phyloP scores from a whole-genome alignment of 2,797 vertebrate genomes.

The Halcyon chelicuti region DNA sequence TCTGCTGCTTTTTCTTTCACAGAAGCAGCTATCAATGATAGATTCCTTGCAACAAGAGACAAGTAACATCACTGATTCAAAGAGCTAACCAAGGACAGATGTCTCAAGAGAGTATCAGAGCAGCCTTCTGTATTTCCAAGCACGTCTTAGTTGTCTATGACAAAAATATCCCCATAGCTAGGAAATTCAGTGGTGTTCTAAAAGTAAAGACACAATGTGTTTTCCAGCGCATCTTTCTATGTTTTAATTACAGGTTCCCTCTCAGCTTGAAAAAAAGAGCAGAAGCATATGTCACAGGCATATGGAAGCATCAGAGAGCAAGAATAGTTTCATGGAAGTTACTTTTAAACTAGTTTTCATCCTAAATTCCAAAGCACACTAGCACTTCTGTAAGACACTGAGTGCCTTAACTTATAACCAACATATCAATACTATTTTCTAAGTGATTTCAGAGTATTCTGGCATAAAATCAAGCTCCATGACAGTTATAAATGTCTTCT shows the following conservation, averaged over 20 bases:
- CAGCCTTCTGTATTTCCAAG: constrained; percentile 1
- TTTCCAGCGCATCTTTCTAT: not conserved
- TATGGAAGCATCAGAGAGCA: not conserved
- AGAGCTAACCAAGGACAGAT: constrained; percentile 47
- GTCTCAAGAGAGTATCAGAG: constrained; percentile 12
- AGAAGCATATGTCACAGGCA: not conserved
- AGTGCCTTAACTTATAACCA: not conserved
- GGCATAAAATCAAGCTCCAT: not conserved
- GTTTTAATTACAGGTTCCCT: constrained; percentile 6
- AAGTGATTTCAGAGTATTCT: not conserved
- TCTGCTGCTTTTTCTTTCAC: not conserved
- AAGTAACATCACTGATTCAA: not conserved
- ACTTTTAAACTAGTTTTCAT: not conserved
- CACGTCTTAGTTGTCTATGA: not conserved
- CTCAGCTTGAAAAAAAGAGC: not conserved
- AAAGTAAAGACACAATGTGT: not conserved
- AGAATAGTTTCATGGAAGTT: not conserved
- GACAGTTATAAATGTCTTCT: not conserved
- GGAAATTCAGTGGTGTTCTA: not conserved
- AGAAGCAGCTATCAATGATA: not conserved
- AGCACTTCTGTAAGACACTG: not conserved
- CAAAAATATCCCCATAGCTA: constrained; percentile 6
- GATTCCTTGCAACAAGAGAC: constrained; percentile 14
- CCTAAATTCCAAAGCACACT: not conserved
- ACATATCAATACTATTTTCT: not conserved